Base-by-base conservation (phyloP, 2,888 invertebrate species). In the Podabrus alpinus region DNA sequence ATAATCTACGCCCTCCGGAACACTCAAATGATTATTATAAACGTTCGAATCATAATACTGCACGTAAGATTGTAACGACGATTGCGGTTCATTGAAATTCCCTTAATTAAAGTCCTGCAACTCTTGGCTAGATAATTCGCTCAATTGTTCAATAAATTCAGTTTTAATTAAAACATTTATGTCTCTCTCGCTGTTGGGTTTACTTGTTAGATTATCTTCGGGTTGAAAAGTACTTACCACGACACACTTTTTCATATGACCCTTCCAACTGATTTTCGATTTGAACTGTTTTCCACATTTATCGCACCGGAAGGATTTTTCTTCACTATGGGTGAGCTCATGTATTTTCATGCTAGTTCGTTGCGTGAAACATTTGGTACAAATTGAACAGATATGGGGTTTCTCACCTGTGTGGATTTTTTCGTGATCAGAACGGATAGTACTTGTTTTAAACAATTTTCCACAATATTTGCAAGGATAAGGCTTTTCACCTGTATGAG, bases 321-420 rank as follows among this genome's bases (percentile, higher is more conserved):
- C 17, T 15, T 4, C 15, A 0, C 3, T 17, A 60, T 72, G 72
- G 1, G 11, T 67, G 3, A 60, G 17, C n/a, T 17, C 15, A 45
- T 72, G 67, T 11, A 66, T 15, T 10, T 21, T 24, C 59, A 66
- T 60, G 10, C 61, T 60, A 1, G 72, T 19, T 0, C 72, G 66
- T 72, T 72, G 72, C 4, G 59, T 13, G 16, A 72, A 72, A 9
- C 72, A 19, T 60, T 60, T 67, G 0, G n/a, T 15, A 24, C 72
- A 72, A 21, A 64, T 11, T 0, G 60, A 5, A 24, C 72, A 72
- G 9, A 15, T 10, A 15, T 59, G 21, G 2, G 72, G 72, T 16
- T 72, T 66, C 3, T 67, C 67, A 4, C 72, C 72, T 10, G 72
- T 72, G 16, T 72, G 72, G 11, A 72, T 60, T 15, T 25, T 45